Conservation (phyloP, 1,140 invertebrate species). For the Microplitis mediator region DNA sequence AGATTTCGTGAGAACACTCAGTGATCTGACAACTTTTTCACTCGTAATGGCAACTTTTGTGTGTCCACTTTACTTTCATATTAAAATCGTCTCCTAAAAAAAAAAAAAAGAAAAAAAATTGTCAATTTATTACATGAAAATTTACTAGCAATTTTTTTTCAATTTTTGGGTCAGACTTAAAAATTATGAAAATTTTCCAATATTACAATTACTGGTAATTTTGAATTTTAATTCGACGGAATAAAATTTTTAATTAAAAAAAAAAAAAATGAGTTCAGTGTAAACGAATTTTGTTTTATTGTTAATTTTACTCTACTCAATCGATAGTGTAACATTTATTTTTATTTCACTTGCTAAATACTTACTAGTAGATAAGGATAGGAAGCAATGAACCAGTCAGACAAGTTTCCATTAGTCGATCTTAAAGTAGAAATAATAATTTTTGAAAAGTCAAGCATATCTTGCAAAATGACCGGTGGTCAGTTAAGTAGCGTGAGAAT, state of each 20-base stretch:
- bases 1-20: slow-evolving; percentile 52
- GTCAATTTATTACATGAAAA: too few relatives aligned
- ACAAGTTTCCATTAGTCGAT: slow-evolving; percentile 32
- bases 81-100: neutral
- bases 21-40: slow-evolving; percentile 40
- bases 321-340: too few relatives aligned
- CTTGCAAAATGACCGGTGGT: slow-evolving; percentile 50
- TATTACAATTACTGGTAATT: too few relatives aligned
- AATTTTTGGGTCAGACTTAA: too few relatives aligned
- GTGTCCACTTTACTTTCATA: neutral
- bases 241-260: too few relatives aligned
- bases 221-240: too few relatives aligned
- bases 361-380: neutral
- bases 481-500: slow-evolving; percentile 51
- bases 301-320: too few relatives aligned
- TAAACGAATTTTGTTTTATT: too few relatives aligned
- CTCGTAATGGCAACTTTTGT: neutral
- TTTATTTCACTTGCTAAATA: neutral
- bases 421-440: neutral
- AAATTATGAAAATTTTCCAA: too few relatives aligned
- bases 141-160: too few relatives aligned
- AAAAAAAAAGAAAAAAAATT: too few relatives aligned
- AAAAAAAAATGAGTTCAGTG: too few relatives aligned
- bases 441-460: slow-evolving; percentile 8
- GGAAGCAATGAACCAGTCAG: neutral